These are phyloP conservation scores for Chromis chromis DNA, from an alignment of 2,797 vertebrate species.

Conservation along the genomic window DNA sequence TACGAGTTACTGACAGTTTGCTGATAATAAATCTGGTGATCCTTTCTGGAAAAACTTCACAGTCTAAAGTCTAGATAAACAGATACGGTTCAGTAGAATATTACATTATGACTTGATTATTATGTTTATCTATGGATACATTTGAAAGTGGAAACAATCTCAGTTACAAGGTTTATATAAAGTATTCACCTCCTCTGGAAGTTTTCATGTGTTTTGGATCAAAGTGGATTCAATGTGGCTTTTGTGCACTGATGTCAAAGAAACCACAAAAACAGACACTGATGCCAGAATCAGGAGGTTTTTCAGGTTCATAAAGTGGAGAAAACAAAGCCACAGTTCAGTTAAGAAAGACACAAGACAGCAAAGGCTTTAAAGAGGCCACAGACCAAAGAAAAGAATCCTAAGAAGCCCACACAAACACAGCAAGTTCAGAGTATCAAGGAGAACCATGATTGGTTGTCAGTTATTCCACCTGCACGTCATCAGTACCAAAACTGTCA, in stretches of 20 bases:
- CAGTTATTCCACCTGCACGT: not conserved
- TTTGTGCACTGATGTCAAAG: not conserved
- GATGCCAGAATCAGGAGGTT: not conserved
- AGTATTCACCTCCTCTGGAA: too few species aligned
- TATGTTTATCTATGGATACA: not conserved
- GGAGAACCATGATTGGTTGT: not conserved
- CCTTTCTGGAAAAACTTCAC: constrained; percentile 21
- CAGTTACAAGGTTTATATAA: not conserved
- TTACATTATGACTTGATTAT: not conserved
- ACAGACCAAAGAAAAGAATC: not conserved
- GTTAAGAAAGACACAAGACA: too few species aligned
- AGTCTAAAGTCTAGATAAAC: constrained; percentile 11
- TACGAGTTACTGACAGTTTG: constrained; percentile 37
- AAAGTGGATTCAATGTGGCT: not conserved
- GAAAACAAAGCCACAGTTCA: too few species aligned
- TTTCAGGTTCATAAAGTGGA: not conserved
- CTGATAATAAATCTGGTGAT: constrained; percentile 53
- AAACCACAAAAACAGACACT: not conserved
- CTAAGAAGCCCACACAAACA: not conserved
- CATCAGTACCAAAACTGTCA: not conserved
- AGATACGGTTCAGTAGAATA: not conserved
- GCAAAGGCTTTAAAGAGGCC: not conserved
- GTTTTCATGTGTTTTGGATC: not conserved
- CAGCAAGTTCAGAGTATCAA: not conserved
- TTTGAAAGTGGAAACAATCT: constrained; percentile 1